These are phyloP conservation scores for Sarcophaga caerulescens DNA, from an alignment of 2,888 invertebrate species.

Conservation along the genomic window DNA sequence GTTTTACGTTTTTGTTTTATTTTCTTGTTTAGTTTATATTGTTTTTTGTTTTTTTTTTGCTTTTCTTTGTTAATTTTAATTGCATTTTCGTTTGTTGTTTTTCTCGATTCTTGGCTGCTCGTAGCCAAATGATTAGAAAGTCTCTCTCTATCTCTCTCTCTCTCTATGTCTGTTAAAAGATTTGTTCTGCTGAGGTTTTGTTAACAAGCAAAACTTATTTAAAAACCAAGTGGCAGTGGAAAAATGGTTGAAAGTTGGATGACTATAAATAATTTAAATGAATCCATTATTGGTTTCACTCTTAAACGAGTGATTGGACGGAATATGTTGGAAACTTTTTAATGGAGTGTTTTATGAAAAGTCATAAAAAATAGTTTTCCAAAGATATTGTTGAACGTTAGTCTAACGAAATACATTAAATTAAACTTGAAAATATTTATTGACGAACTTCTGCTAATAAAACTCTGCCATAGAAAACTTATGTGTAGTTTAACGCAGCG, in stretches of 20 bases:
- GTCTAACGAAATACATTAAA: no score
- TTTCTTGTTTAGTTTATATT: background rate
- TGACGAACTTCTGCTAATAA: no score
- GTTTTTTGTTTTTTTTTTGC: constrained; percentile 3
- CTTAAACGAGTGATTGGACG: background rate
- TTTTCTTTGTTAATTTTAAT: constrained; percentile 1
- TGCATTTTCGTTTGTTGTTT: background rate
- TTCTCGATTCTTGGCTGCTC: constrained; percentile 6
- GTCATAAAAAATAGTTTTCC: no score
- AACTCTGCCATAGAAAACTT: no score
- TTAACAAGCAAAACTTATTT: constrained; percentile 47
- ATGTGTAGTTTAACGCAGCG: no score
- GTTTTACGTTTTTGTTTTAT: no score
- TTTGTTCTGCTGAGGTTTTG: constrained; percentile 47
- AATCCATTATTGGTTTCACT: background rate
- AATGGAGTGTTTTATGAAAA: no score
- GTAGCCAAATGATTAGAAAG: constrained; percentile 20
- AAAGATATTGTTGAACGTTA: background rate
- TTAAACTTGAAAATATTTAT: no score
- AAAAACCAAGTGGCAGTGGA: background rate
- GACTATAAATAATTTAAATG: constrained; percentile 9
- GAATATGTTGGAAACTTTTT: background rate
- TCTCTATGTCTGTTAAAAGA: background rate
- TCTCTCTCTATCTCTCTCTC: background rate
- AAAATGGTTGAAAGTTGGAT: background rate